Evolutionary conservation across 2,113 vertebrate species (phyloP).

Genomic region (Channa maculata): DNA sequence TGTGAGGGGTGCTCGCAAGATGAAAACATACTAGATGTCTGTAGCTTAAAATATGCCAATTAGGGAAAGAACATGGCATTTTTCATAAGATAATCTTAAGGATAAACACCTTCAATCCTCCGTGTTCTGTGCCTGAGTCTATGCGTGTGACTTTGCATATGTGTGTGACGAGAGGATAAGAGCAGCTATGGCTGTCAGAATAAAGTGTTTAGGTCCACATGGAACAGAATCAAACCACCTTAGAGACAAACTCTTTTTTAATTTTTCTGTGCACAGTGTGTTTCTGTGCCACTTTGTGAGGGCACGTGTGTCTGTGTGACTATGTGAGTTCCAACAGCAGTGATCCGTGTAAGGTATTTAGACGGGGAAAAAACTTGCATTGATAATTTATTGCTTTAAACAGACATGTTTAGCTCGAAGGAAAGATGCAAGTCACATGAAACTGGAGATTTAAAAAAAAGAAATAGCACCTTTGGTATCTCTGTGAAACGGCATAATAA

Average conservation of each 20-base stretch:
- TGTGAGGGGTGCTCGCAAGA: slow-evolving; percentile 1
- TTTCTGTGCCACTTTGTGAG: not conserved
- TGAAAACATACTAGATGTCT: slow-evolving; percentile 9
- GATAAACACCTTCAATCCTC: slow-evolving; percentile 38
- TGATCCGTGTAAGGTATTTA: slow-evolving; percentile 43
- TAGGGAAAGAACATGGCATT: not conserved
- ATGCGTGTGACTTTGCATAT: slow-evolving; percentile 8
- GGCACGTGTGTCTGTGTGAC: not conserved
- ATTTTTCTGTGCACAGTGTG: slow-evolving; percentile 27
- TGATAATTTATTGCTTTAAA: slow-evolving; percentile 59
- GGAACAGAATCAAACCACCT: slow-evolving; percentile 24
- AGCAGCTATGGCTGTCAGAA: slow-evolving; percentile 37
- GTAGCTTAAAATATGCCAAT: not conserved
- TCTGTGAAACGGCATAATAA: slow-evolving; percentile 24
- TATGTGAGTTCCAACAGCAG: slow-evolving; percentile 15
- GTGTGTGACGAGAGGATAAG: slow-evolving; percentile 37
- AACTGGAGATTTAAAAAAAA: slow-evolving; percentile 45
- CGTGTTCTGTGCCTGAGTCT: not conserved
- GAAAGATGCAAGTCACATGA: slow-evolving; percentile 40
- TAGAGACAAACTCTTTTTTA: slow-evolving; percentile 19
- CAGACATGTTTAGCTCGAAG: slow-evolving; percentile 33
- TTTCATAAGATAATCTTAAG: slow-evolving; percentile 31
- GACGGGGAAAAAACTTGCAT: not conserved
- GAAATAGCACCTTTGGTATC: slow-evolving; percentile 36
- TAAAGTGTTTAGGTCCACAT: slow-evolving; percentile 43